A percentile compares a stretch with the other conserved stretches of the same genome.
phyloP scores from a whole-genome alignment of 1,140 invertebrate genomes.

The honey bee (Apis mellifera) region DNA sequence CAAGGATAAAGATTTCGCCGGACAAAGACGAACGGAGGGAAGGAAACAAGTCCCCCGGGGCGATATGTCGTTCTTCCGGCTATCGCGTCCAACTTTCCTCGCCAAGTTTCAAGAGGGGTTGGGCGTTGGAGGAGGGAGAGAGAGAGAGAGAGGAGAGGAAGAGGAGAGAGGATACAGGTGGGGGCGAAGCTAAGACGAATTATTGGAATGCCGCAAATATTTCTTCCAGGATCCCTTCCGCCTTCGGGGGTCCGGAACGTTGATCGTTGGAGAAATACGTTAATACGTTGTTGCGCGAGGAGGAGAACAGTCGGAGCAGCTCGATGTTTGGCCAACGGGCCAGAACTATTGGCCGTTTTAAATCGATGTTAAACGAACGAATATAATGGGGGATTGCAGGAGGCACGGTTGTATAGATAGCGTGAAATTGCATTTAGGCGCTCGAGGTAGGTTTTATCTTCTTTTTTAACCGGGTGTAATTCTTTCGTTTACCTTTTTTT shows the following conservation, averaged over 20 bases:
- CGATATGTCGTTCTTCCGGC: conserved; percentile 62
- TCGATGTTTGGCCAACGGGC: neutral
- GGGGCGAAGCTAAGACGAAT: conserved; percentile 25
- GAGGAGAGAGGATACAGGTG: conserved; percentile 40
- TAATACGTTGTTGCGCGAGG: conserved; percentile 18
- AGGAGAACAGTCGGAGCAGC: neutral
- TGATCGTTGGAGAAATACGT: conserved; percentile 22
- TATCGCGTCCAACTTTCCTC: conserved; percentile 61
- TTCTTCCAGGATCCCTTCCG: conserved; percentile 35
- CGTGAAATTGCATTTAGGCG: neutral
- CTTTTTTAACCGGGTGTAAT: no score
- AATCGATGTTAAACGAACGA: neutral
- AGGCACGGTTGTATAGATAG: neutral
- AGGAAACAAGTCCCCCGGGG: conserved; percentile 58
- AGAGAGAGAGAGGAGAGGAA: neutral
- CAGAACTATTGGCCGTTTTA: neutral
- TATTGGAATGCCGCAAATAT: conserved; percentile 47
- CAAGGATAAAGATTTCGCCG: conserved; percentile 43
- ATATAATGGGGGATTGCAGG: neutral
- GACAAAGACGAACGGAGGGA: conserved; percentile 10
- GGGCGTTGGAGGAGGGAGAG: no score
- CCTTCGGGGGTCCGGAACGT: conserved; percentile 7
- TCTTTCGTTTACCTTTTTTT: neutral
- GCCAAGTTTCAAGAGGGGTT: conserved; percentile 23
- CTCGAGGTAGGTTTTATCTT: neutral